phyloP scores from a whole-genome alignment of 2,888 invertebrate genomes.

The Euproctis similis region DNA sequence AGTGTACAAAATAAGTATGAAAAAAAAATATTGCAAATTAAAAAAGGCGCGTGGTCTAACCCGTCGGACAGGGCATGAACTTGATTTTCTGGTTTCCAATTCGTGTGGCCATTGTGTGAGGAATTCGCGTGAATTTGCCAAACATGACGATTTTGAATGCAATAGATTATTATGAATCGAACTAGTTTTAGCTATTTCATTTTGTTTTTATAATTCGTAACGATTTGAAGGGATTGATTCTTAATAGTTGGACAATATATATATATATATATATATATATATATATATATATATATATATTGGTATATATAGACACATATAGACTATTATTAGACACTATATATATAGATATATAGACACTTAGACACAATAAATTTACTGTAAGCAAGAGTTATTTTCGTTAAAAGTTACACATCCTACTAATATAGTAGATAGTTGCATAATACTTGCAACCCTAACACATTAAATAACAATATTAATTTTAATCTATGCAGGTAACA shows the following conservation, averaged over 20 bases:
- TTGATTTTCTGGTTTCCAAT: constrained; percentile 52
- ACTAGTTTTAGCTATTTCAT: constrained; percentile 48
- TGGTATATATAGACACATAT: no score
- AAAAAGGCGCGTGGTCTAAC: constrained; percentile 62
- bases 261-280: no score
- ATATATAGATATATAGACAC: no score
- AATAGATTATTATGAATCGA: constrained; percentile 28
- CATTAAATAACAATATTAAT: constrained; percentile 9
- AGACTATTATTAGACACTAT: no score
- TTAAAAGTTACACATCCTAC: no score
- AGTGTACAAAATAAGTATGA: no score
- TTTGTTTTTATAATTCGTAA: constrained; percentile 29
- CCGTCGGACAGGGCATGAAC: constrained; percentile 43
- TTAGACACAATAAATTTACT: no score
- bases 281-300: no score
- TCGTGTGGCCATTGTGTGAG: constrained; percentile 27
- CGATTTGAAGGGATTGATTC: no score
- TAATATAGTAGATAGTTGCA: no score
- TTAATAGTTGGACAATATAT: no score
- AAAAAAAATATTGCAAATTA: constrained; percentile 50
- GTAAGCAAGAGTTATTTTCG: no score
- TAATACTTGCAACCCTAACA: constrained; percentile 1
- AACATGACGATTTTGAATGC: constrained; percentile 58
- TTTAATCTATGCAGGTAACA: constrained; percentile 15
- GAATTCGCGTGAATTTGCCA: constrained; percentile 58